Percentiles rank a stretch among this genome's conserved stretches.
phyloP scores from a whole-genome alignment of 1,140 invertebrate species.

The Eriosoma lanigerum region DNA sequence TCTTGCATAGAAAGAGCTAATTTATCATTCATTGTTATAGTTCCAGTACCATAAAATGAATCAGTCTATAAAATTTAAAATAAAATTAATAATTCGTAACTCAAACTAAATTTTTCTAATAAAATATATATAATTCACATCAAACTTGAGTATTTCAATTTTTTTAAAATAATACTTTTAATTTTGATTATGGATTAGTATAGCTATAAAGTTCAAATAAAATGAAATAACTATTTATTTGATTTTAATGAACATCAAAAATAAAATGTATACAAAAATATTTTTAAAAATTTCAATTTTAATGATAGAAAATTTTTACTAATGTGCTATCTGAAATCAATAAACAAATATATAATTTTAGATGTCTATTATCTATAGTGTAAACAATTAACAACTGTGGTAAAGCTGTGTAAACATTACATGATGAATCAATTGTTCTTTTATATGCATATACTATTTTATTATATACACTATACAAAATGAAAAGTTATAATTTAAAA shows the following conservation, averaged over 20 bases:
- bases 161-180: too few relatives aligned
- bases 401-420: slow-evolving; percentile 22
- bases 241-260: too few relatives aligned
- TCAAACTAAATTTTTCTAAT: too few relatives aligned
- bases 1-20: slow-evolving; percentile 14
- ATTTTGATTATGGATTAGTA: too few relatives aligned
- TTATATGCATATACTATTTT: neutral
- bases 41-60: slow-evolving; percentile 21
- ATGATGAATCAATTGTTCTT: neutral
- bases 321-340: neutral
- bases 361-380: neutral
- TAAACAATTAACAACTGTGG: slow-evolving; percentile 21
- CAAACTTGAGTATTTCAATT: too few relatives aligned
- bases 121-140: too few relatives aligned
- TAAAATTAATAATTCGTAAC: neutral
- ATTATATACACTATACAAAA: neutral
- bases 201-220: too few relatives aligned
- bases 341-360: neutral
- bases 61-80: slow-evolving; percentile 10
- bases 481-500: too few relatives aligned
- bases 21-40: slow-evolving; percentile 31
- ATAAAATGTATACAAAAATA: too few relatives aligned
- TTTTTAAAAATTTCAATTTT: too few relatives aligned
- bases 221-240: too few relatives aligned
- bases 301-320: slow-evolving; percentile 1